Evolutionary conservation across 2,113 vertebrate species (phyloP), one percentile per base, ranked within the genome.

Genomic region (Fukomys damarensis): DNA sequence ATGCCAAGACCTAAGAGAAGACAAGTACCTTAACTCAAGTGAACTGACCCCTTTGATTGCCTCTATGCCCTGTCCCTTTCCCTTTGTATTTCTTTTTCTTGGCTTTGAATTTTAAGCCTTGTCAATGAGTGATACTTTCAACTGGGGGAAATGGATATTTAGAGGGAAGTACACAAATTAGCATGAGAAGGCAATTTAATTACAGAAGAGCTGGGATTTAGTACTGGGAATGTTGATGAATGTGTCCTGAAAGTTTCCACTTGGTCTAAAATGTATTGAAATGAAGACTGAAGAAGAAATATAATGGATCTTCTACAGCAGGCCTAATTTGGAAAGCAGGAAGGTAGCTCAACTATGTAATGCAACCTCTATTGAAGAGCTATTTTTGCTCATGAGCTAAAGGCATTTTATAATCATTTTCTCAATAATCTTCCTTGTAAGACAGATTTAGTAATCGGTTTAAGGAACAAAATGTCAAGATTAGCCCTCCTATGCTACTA

Each of bases 101-200:
- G 92, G n/a, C 77, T 84, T 74, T 0, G 26, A 38, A 61, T 65
- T 89, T 86, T 70, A 90, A 80, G 66, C 35, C 43, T 54, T 32
- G 22, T 81, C 88, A 95, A 54, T 87, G 74, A 97, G 54, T 86
- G 89, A 74, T 93, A 86, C 95, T 84, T 63, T 65, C 86, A 83
- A 77, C 84, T 79, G 63, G 87, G 96, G 89, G 63, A 95, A 97
- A 80, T 32, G 79, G 30, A 93, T 91, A 81, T 95, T 95, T 5
- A 0, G 56, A 86, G 38, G 94, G 70, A 70, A 79, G 66, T 14
- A 86, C 56, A 90, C 52, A 84, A 97, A 97, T 94, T 97, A 93
- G 81, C 89, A 84, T 49, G 94, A 91, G 95, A 97, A 83, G 86
- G 80, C 81, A 96, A 80, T 54, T 97, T 94, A 97, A 98, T 97